Evolutionary conservation across 2,797 vertebrate genomes (phyloP), one percentile per base, ranked within the genome.

Genomic region (Novumbra hubbsi): DNA sequence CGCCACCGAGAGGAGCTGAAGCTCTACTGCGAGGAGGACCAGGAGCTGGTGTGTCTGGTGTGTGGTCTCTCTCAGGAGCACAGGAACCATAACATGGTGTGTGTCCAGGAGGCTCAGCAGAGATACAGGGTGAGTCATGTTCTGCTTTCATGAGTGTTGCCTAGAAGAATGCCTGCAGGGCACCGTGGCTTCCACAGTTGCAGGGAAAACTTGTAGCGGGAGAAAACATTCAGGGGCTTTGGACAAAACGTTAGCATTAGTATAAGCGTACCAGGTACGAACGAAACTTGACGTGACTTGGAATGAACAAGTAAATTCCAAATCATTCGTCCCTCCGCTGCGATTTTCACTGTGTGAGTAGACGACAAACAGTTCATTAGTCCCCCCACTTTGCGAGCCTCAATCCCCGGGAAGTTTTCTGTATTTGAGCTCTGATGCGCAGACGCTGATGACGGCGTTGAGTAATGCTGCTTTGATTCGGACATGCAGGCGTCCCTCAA

Each of bases 21-120:
- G 68, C 93, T 96, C 0, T 98, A 95, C 88, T 98, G 96, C 41
- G 95, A 95, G 55, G 95, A 97, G 73, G 96, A 97, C 81, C 95
- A 97, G 81, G 95, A 96, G 83, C 92, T 96, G 68, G 92, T 97
- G 70, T 97, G 96, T 86, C 86, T 97, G 78, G 94, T 96, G 66
- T 98, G 96, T 50, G 94, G 94, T 1, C 90, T 96, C 73, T 96
- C 96, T 12, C 95, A 96, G 70, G 95, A 95, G 73, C 96, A 98
- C 82, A 92, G 95, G 27, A 92, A 90, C 72, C 96, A 98, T 52
- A 93, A 90, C 0, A 92, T 97, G 60, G 84, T 95, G 67, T 95
- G 95, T 70, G 91, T 98, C 67, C 92, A 95, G 5, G 95, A 95
- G 30, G 96, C 96, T 0, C 91, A 95, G 55, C 88, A 89, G 74